phyloP scores from a whole-genome alignment of 2,113 vertebrate genomes.

The Emydura subglobosa region DNA sequence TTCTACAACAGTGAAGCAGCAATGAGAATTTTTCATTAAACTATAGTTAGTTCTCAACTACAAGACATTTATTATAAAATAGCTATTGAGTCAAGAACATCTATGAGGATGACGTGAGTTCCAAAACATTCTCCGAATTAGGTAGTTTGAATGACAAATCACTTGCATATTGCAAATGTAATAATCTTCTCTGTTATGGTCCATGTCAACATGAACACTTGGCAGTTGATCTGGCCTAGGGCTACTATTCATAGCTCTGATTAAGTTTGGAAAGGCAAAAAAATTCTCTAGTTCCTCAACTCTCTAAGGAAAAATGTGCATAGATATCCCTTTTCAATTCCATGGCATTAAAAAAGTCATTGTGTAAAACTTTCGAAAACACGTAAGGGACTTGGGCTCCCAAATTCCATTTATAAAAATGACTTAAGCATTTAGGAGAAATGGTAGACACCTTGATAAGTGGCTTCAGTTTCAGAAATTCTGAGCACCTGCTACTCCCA shows the following conservation, averaged over 20 bases:
- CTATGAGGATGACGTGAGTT: conserved; percentile 47
- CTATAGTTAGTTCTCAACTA: conserved; percentile 19
- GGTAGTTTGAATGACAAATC: conserved; percentile 58
- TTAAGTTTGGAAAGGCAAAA: background rate
- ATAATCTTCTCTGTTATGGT: background rate
- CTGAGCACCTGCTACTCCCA: background rate
- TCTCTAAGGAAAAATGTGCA: too few species aligned
- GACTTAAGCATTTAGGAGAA: too few species aligned
- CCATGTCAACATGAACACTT: background rate
- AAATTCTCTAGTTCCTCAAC: too few species aligned
- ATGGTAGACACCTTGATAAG: background rate
- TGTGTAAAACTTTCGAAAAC: too few species aligned
- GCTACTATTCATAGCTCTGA: background rate
- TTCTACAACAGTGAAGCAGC: conserved; percentile 11
- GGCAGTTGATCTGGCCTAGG: background rate
- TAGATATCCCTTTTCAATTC: too few species aligned
- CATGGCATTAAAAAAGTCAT: too few species aligned
- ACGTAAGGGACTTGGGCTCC: too few species aligned
- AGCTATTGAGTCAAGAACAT: conserved; percentile 27
- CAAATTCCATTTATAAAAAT: too few species aligned
- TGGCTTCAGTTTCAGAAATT: background rate
- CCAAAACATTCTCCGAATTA: conserved; percentile 29
- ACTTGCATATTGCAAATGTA: background rate
- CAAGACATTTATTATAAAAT: conserved; percentile 42
- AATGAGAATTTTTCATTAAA: conserved; percentile 29